Base-by-base conservation (phyloP, 2,797 vertebrate genomes). In the Loriculus beryllinus region DNA sequence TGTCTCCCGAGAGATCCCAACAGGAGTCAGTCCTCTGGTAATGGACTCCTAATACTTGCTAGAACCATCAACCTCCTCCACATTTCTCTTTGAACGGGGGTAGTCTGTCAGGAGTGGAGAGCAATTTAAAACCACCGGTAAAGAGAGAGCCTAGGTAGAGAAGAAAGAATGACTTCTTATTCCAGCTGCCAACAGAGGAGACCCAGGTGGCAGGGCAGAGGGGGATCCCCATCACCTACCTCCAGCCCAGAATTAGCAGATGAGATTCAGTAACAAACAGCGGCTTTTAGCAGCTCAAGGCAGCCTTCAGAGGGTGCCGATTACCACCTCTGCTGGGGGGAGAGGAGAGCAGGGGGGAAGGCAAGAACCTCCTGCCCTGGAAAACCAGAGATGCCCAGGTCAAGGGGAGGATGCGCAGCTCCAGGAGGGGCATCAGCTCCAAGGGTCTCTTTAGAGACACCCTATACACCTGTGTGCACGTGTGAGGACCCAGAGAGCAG, bases 51-150 rank as follows among this genome's bases (percentile, higher is more conserved):
- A 84, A 92, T 63, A 88, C 92, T 76, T 70, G 43, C 90, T 13
- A 51, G 78, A 91, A 88, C 31, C 93, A 22, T 91, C 97, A 96
- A 93, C 97, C 96, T 97, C 97, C 95, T 93, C 88, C 94, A 82
- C 69, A 5, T 87, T 92, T 96, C 96, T 72, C 97, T 98, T 98
- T 98, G 97, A 98, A 98, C 69, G 93, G 96, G 97, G 97, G 87
- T 97, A 97, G 98, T 98, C 98, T 98, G 98, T 98, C 98, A 95
- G 97, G 98, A 97, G 97, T 82, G 95, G 97, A 97, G 97, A 98
- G 98, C 98, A 99, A 99, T 97, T 98, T 98, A 99, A 99, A 99
- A 99, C 98, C 98, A 72, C 81, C 88, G 96, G 98, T 98, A 98
- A 98, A 98, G 97, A 97, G 97, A 97, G 97, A 97, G 81, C 95